Percentiles rank a stretch among this genome's conserved stretches.
Evolutionary conservation across 2,888 invertebrate species (phyloP).

Genomic region (Biston stratarius): DNA sequence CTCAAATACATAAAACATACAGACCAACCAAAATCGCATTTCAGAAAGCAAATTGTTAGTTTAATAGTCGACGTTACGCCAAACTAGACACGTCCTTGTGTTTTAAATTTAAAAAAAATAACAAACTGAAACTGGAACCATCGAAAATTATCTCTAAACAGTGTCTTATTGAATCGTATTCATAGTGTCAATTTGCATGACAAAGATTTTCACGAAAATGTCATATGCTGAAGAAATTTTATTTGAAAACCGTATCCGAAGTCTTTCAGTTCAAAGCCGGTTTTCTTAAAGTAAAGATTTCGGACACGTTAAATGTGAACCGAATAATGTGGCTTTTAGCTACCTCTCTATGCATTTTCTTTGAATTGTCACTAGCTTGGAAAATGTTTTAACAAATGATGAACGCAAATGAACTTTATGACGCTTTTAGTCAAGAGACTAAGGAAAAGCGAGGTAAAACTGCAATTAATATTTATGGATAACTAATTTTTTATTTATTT

Average conservation of each 20-base stretch:
- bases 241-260: conserved; percentile 31
- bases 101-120: conserved; percentile 18
- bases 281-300: conserved; percentile 6
- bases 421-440: too few species aligned
- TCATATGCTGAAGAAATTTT: conserved; percentile 24
- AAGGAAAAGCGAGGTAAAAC: background rate
- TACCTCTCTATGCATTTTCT: conserved; percentile 1
- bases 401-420: background rate
- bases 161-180: conserved; percentile 29
- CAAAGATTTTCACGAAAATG: conserved; percentile 27
- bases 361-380: background rate
- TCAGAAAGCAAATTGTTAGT: conserved; percentile 9
- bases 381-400: background rate
- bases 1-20: conserved; percentile 8
- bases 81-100: conserved; percentile 30
- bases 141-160: conserved; percentile 24
- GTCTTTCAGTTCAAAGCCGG: background rate
- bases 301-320: background rate
- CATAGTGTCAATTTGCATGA: conserved; percentile 37
- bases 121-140: conserved; percentile 16
- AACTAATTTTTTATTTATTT: background rate
- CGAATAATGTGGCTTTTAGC: background rate
- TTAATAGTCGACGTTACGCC: conserved; percentile 26
- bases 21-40: conserved; percentile 11
- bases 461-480: background rate